Base-by-base conservation (phyloP, 53 echinoderm and acorn worm genomes). In the Temnopleurus reevesii region DNA sequence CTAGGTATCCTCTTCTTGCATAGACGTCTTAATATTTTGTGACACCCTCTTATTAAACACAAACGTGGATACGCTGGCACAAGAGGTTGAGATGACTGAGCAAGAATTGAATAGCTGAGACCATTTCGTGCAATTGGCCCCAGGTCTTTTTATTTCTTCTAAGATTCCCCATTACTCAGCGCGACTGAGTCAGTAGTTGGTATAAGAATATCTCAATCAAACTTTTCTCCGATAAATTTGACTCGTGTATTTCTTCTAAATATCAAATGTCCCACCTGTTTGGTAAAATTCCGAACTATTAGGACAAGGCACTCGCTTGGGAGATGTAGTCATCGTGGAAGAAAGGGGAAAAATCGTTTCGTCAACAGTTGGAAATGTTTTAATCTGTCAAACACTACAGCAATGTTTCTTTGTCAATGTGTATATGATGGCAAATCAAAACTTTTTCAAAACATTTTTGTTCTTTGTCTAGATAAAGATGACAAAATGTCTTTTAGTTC, bases 211-310 rank as follows among this genome's bases (percentile, higher is more conserved):
- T 21, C 71, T 71, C 71, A 71, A n/a, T 71, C 10, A n/a, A 41
- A 3, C n/a, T n/a, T 2, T 41, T 5, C n/a, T 41, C 23, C 71
- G 5, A 43, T 71, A 71, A 71, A 71, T 71, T 71, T 36, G 8
- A 21, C 30, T 8, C 38, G 41, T 71, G 71, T 38, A 38, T 41
- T 41, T 8, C 31, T n/a, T 38, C 19, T 38, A 43, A 71, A 71
- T 71, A 71, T 71, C 19, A 71, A 4, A 71, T 71, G 18, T 71
- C 41, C 71, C 71, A 71, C 71, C 71, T 71, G 71, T 41, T 71
- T 38, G 71, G 26, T 1, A 41, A 56, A 71, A 71, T 36, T 38
- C 71, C 71, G 15, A 38, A 41, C 23, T 71, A n/a, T n/a, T n/a
- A n/a, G n/a, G n/a, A 71, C 38, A 71, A 71, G 71, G 23, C 71